Evolutionary conservation across 2,888 invertebrate genomes (phyloP), one percentile per base, ranked within the genome.

Genomic region (Sphaerophoria taeniata): DNA sequence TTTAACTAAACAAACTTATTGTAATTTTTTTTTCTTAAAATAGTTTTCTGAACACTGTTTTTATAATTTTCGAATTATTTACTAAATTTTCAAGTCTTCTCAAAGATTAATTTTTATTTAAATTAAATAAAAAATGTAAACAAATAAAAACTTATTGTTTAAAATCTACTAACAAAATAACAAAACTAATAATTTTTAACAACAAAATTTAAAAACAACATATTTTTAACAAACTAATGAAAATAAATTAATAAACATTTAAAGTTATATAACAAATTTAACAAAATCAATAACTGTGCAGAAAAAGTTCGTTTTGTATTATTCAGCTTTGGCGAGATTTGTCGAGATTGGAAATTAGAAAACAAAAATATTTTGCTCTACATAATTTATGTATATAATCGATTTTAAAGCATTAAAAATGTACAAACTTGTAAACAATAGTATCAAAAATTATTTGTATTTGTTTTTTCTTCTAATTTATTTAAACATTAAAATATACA

Each of bases 301-400:
- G 51, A 51, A n/a, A 65, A 49, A 65, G 53, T 76, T 63, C 61
- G 9, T 49, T 34, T 73, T 82, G 82, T 79, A 69, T 75, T 69
- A 75, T 67, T 82, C 45, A 75, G 72, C 69, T 67, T 85, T 60
- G 88, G 88, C 88, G 88, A 88, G 87, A 88, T 87, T 88, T 84
- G 72, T 88, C 88, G 89, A 89, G 89, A 88, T 88, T 87, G 87
- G 49, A 56, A 85, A 60, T 81, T 77, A 69, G 36, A 76, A 70
- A 72, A 69, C 16, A 56, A 70, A 63, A 45, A 76, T 49, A 74
- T 43, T 11, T 65, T 71, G 36, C 63, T 82, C 16, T 34, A 51
- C 34, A 14, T 9, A 67, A 43, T 63, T 58, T 43, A 43, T 43
- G 6, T 43, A 43, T 43, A 43, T 43, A 43, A 55, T 73, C 70